Evolutionary conservation across 2,113 vertebrate species (phyloP).

Genomic region (Sinocyclocheilus grahami): DNA sequence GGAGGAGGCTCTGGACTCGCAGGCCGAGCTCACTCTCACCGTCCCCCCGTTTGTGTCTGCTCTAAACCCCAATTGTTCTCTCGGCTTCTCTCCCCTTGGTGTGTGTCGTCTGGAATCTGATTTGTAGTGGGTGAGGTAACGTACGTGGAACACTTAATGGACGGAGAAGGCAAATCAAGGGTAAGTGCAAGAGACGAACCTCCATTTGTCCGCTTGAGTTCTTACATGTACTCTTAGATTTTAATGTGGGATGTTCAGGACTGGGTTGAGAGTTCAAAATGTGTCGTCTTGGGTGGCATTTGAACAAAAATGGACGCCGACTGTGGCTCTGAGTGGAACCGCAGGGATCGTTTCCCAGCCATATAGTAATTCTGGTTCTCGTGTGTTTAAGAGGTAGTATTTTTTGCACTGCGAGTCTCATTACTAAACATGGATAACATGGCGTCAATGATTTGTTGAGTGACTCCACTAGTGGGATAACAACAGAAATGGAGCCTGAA

Average conservation of each 20-base stretch:
- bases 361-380: slow-evolving; percentile 67
- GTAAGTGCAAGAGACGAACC: slow-evolving; percentile 95
- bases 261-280: slow-evolving; percentile 65
- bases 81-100: slow-evolving; percentile 99
- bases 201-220: slow-evolving; percentile 79
- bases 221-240: slow-evolving; percentile 55
- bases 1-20: slow-evolving; percentile 86
- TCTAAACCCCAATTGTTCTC: slow-evolving; percentile 99
- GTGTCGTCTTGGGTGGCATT: slow-evolving; percentile 62
- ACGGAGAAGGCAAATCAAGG: slow-evolving; percentile 99
- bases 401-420: slow-evolving; percentile 62
- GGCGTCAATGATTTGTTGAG: slow-evolving; percentile 33
- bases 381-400: slow-evolving; percentile 62
- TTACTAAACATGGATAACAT: background rate
- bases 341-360: slow-evolving; percentile 60
- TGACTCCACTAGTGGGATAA: slow-evolving; percentile 14
- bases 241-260: slow-evolving; percentile 71
- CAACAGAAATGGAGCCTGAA: slow-evolving; percentile 21
- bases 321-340: slow-evolving; percentile 65
- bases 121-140: slow-evolving; percentile 99
- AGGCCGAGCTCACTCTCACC: slow-evolving; percentile 91
- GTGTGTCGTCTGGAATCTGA: slow-evolving; percentile 99
- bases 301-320: slow-evolving; percentile 56
- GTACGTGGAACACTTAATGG: slow-evolving; percentile 99
- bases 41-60: slow-evolving; percentile 90